Conservation (phyloP, 92 coral and sea anemone species). For the Epizoanthus illoricatus region DNA sequence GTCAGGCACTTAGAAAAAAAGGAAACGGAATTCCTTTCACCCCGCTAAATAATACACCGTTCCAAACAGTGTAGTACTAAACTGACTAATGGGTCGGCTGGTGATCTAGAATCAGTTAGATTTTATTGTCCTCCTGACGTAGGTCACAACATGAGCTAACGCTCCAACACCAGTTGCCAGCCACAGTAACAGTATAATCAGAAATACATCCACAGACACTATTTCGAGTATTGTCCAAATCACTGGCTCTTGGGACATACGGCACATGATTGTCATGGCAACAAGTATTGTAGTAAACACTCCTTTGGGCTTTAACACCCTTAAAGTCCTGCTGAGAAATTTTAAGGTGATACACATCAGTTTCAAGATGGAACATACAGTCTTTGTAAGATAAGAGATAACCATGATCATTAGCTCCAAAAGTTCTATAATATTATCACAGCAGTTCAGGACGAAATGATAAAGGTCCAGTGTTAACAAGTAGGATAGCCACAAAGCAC, state of each 20-base stretch:
- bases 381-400: neutral
- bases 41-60: no score
- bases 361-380: neutral
- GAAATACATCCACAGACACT: neutral
- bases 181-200: neutral
- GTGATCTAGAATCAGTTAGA: neutral
- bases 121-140: neutral
- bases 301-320: neutral
- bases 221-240: neutral
- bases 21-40: no score
- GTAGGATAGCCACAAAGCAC: neutral
- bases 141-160: neutral
- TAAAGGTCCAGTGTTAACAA: neutral
- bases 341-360: neutral
- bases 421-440: neutral
- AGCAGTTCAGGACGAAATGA: neutral
- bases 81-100: no score
- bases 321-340: neutral
- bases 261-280: neutral
- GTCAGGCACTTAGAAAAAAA: no score
- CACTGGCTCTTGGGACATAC: neutral
- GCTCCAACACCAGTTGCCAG: conserved; percentile 12
- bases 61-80: no score
- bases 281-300: neutral
- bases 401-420: neutral